Evolutionary conservation across 1,140 invertebrate genomes (phyloP).

Genomic region (Drosophila sp.): DNA sequence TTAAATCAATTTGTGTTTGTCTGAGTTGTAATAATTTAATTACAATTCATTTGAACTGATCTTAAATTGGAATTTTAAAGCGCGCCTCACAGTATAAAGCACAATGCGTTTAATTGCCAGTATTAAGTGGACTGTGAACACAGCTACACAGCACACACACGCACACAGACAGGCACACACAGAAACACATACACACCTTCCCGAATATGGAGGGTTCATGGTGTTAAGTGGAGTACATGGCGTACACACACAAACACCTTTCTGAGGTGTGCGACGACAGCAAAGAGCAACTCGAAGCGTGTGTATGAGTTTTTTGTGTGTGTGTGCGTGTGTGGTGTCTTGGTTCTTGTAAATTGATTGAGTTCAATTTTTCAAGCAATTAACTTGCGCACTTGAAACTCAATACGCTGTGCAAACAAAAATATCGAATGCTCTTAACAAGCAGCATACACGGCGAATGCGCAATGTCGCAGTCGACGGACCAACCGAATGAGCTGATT

Average conservation of each 20-base stretch:
- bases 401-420: conserved; percentile 67
- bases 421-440: conserved; percentile 16
- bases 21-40: conserved; percentile 2
- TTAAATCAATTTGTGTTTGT: background rate
- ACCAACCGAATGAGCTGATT: background rate
- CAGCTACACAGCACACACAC: background rate
- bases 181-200: background rate
- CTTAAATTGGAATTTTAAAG: conserved; percentile 7
- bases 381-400: conserved; percentile 67
- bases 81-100: conserved; percentile 18
- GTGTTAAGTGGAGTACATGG: background rate
- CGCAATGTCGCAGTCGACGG: conserved; percentile 16
- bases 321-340: background rate
- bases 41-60: background rate
- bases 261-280: background rate
- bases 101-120: conserved; percentile 59
- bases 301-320: conserved; percentile 19
- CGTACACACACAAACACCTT: conserved; percentile 5
- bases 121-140: conserved; percentile 53
- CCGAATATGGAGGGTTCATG: too few species aligned
- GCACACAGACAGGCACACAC: background rate
- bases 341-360: conserved; percentile 62
- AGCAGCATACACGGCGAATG: conserved; percentile 55
- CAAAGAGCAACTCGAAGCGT: conserved; percentile 22
- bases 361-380: conserved; percentile 79